Percentiles rank a stretch among this genome's conserved stretches.
Evolutionary conservation across 2,797 vertebrate genomes (phyloP).

Genomic region (Gallinago stenura): DNA sequence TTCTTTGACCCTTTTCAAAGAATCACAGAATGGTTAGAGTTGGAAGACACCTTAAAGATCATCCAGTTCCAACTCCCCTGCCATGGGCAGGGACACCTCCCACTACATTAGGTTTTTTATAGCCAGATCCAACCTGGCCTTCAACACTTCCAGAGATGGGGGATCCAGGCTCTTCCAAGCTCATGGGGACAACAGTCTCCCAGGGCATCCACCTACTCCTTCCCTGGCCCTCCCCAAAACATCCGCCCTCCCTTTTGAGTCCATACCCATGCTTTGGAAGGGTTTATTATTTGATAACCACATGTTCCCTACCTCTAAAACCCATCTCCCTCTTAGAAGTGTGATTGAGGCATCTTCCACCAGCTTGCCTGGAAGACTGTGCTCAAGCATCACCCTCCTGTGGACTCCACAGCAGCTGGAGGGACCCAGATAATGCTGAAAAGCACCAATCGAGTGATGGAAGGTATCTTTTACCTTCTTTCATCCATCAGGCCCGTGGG

Average conservation of each 20-base stretch:
- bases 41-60: too few species aligned
- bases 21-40: too few species aligned
- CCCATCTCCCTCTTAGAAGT: background rate
- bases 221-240: too few species aligned
- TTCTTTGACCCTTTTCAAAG: background rate
- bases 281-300: fast-evolving
- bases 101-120: too few species aligned
- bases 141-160: too few species aligned
- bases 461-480: background rate
- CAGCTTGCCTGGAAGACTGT: background rate
- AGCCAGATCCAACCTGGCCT: too few species aligned
- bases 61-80: too few species aligned
- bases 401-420: background rate
- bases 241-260: background rate
- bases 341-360: background rate
- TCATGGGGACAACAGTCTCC: too few species aligned
- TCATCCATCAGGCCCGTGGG: background rate
- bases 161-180: too few species aligned
- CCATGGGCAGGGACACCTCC: too few species aligned
- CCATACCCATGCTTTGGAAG: background rate
- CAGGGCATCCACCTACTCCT: too few species aligned
- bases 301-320: background rate
- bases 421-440: background rate
- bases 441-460: background rate
- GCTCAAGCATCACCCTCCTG: background rate